Conservation (phyloP, 2,888 invertebrate genomes). For the Synanthedon tipuliformis region DNA sequence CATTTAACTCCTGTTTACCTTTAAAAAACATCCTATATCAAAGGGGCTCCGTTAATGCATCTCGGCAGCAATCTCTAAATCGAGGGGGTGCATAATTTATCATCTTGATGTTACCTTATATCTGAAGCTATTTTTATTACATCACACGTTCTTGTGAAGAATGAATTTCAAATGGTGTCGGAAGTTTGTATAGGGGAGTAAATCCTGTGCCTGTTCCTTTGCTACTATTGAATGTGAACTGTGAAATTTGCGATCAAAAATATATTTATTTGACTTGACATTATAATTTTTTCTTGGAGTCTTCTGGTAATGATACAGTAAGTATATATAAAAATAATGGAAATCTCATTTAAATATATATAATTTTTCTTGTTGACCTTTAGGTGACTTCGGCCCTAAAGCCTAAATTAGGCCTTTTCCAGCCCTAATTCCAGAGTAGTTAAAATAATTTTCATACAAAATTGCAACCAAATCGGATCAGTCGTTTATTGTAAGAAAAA, state of each 20-base stretch:
- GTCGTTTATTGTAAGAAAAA: no score
- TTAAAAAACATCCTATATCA: conserved; percentile 40
- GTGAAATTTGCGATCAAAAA: conserved; percentile 1
- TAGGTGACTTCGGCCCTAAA: no score
- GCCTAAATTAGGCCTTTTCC: no score
- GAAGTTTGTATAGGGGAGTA: conserved; percentile 62
- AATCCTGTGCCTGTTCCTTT: conserved; percentile 34
- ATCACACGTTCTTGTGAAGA: conserved; percentile 63
- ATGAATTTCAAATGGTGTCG: conserved; percentile 69
- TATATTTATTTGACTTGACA: neutral
- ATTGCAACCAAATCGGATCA: no score
- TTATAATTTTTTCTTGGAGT: no score
- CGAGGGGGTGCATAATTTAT: conserved; percentile 67
- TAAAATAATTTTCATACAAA: no score
- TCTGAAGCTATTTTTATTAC: conserved; percentile 65
- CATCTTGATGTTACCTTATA: conserved; percentile 41
- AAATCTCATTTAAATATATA: no score
- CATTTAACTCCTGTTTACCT: conserved; percentile 54
- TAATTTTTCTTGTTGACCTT: no score
- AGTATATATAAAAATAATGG: no score
- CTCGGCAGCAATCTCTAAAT: conserved; percentile 52
- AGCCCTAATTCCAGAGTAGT: no score
- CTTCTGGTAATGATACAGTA: no score
- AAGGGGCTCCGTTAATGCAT: conserved; percentile 55
- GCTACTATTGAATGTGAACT: conserved; percentile 1